Evolutionary conservation across 2,888 invertebrate species (phyloP).

Genomic region (Leucophenga montana): DNA sequence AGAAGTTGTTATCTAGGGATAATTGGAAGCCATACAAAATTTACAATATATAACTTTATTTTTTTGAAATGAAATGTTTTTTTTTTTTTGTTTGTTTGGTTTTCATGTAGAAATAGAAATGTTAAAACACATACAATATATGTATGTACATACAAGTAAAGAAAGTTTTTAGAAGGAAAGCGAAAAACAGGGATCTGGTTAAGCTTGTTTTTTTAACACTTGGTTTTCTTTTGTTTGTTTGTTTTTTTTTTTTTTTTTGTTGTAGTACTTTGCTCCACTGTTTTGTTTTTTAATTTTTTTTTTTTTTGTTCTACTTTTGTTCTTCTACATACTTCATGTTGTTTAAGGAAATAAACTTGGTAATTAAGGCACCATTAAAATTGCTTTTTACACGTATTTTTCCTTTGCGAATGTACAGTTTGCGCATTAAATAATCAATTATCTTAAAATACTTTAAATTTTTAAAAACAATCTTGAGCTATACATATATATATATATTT

Average conservation of each 20-base stretch:
- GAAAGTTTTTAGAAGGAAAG: not conserved
- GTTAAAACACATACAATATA: not conserved
- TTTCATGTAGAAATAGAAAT: not conserved
- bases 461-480: conserved; percentile 48
- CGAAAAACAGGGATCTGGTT: not conserved
- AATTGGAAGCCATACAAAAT: conserved; percentile 13
- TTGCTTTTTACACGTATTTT: conserved; percentile 73
- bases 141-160: not conserved
- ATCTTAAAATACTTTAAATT: conserved; percentile 56
- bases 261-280: conserved; percentile 10
- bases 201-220: conserved; percentile 36
- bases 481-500: conserved; percentile 28
- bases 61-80: too few species aligned
- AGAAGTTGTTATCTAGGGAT: conserved; percentile 37
- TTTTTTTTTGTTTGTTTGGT: too few species aligned
- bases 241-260: conserved; percentile 32
- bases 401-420: conserved; percentile 70
- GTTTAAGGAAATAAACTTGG: conserved; percentile 65
- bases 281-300: conserved; percentile 40
- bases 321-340: conserved; percentile 36
- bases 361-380: conserved; percentile 73
- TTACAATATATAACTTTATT: not conserved
- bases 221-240: conserved; percentile 41
- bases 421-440: conserved; percentile 51
- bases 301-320: too few species aligned